Conservation (phyloP, 2,888 invertebrate genomes). For the Mesorhabditis spiculigera region DNA sequence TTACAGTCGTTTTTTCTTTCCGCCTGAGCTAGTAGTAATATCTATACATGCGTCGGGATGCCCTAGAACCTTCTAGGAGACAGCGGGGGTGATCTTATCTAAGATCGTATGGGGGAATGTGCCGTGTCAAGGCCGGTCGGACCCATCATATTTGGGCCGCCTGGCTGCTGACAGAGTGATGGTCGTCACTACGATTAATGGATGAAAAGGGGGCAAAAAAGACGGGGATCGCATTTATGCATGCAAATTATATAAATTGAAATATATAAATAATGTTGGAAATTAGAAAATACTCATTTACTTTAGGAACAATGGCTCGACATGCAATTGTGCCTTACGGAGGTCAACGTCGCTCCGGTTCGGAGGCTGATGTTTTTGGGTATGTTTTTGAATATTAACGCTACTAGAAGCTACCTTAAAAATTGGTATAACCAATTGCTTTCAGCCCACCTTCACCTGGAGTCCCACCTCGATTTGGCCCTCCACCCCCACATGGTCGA, state of each 20-base stretch:
- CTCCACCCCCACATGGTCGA: slow-evolving; percentile 27
- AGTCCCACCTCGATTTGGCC: slow-evolving; percentile 17
- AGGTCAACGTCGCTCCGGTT: slow-evolving; percentile 7
- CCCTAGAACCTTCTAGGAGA: too few species aligned
- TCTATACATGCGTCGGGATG: background rate
- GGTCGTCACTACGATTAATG: background rate
- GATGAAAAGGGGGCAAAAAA: slow-evolving; percentile 3
- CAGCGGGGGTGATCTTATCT: background rate
- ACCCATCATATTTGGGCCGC: slow-evolving; percentile 17
- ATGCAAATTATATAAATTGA: background rate
- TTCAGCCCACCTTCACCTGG: slow-evolving; percentile 37
- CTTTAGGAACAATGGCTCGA: slow-evolving; percentile 8
- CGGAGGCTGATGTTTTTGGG: slow-evolving; percentile 12
- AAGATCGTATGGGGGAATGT: slow-evolving; percentile 9
- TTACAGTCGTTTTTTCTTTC: background rate
- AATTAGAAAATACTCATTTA: slow-evolving; percentile 8
- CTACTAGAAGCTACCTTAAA: too few species aligned
- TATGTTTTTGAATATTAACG: slow-evolving; percentile 11
- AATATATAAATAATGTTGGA: background rate
- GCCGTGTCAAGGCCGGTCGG: slow-evolving; percentile 17
- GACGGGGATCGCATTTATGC: background rate
- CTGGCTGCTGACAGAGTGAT: background rate
- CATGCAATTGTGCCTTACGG: slow-evolving; percentile 4
- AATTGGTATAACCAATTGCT: slow-evolving; percentile 4
- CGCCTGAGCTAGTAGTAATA: background rate